Percentiles rank a stretch among this genome's conserved stretches.
These are phyloP conservation scores for Conus canariensis DNA, from an alignment of 2,888 invertebrate species.

Conservation along the genomic window DNA sequence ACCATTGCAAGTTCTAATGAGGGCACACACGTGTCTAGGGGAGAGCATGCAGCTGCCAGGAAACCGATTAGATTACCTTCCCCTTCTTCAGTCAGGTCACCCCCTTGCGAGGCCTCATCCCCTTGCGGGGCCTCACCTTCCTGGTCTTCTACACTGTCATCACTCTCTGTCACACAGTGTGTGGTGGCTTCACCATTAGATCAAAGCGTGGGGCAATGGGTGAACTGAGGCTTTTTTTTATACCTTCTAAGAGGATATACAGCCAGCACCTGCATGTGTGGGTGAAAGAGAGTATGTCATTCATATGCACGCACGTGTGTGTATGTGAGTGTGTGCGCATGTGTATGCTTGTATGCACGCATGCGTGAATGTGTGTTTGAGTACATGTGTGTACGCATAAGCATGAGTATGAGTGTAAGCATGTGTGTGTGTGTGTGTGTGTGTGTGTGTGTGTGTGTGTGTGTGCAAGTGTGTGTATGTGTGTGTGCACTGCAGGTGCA, in stretches of 20 bases:
- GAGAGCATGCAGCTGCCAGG: slow-evolving; percentile 15
- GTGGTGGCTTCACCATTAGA: not conserved
- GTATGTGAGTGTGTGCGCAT: not conserved
- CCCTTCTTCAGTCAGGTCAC: slow-evolving; percentile 23
- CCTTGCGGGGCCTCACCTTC: slow-evolving; percentile 14
- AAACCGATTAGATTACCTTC: slow-evolving; percentile 31
- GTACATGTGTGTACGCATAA: not conserved
- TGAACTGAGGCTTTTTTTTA: too few relatives aligned
- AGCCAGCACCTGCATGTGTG: not conserved
- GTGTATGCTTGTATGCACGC: not conserved
- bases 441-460: not conserved
- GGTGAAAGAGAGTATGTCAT: not conserved
- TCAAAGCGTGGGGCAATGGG: not conserved
- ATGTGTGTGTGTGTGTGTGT: too few relatives aligned
- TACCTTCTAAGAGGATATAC: too few relatives aligned
- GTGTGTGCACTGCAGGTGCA: too few relatives aligned
- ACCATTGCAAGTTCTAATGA: not conserved
- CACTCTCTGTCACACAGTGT: slow-evolving; percentile 27
- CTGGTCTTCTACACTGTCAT: slow-evolving; percentile 32
- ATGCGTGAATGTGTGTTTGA: slow-evolving; percentile 11
- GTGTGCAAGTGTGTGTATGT: not conserved
- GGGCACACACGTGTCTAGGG: not conserved
- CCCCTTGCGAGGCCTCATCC: slow-evolving; percentile 14
- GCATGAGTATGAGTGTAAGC: not conserved
- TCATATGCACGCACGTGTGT: not conserved